These are phyloP conservation scores for Tragelaphus oryx DNA, from an alignment of 2,797 vertebrate genomes.

Conservation along the genomic window DNA sequence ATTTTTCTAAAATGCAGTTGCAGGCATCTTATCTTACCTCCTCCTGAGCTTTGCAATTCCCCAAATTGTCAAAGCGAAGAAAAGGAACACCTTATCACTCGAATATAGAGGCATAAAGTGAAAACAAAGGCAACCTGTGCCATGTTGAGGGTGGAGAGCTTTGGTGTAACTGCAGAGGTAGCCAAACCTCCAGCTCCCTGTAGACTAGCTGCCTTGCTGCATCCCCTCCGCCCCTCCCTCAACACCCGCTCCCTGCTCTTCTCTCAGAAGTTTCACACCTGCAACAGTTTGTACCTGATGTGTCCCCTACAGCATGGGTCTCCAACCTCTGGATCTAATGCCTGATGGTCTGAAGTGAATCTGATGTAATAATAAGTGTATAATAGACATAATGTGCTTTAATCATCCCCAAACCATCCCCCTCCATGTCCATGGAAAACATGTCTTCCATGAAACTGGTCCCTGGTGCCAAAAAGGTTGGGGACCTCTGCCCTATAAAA, in stretches of 20 bases:
- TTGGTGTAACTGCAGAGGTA: neutral
- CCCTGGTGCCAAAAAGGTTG: neutral
- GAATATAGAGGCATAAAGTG: neutral
- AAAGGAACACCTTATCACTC: slow-evolving; percentile 2
- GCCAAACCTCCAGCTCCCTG: neutral
- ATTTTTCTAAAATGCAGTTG: slow-evolving; percentile 63
- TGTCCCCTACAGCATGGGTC: neutral
- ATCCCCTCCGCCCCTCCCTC: no score
- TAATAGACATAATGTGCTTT: neutral
- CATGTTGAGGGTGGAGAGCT: neutral
- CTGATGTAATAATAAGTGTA: neutral
- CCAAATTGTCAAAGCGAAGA: slow-evolving; percentile 32
- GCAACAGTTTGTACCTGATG: neutral
- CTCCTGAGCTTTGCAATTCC: slow-evolving; percentile 50
- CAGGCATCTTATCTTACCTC: slow-evolving; percentile 50
- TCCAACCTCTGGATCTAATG: neutral
- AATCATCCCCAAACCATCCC: neutral
- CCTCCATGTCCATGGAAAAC: neutral
- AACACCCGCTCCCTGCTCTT: neutral
- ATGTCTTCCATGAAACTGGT: neutral
- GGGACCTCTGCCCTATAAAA: neutral
- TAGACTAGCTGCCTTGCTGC: neutral
- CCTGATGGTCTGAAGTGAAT: neutral
- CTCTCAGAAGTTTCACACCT: neutral
- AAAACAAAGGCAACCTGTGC: neutral